These are phyloP conservation scores for Eretmocerus hayati DNA, from an alignment of 2,888 invertebrate species.

Conservation along the genomic window DNA sequence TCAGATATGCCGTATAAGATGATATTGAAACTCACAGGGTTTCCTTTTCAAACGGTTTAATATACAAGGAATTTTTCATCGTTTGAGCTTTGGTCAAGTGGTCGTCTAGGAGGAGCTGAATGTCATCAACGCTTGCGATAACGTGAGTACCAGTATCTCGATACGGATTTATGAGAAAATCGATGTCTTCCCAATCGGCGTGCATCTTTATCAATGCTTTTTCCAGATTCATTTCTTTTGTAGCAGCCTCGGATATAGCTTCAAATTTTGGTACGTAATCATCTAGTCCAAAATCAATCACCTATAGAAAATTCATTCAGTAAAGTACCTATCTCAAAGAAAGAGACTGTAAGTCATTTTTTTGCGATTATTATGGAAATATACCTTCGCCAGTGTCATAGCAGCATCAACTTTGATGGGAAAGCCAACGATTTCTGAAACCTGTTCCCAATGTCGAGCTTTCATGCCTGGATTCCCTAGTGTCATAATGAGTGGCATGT, in stretches of 20 bases:
- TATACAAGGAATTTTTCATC: constrained; percentile 95
- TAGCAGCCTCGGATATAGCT: constrained; percentile 86
- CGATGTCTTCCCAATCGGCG: constrained; percentile 79
- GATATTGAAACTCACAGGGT: constrained; percentile 56
- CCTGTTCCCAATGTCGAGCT: constrained; percentile 85
- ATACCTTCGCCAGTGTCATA: constrained; percentile 77
- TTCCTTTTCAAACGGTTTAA: constrained; percentile 85
- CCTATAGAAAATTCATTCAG: constrained; percentile 28
- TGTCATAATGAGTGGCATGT: constrained; percentile 86
- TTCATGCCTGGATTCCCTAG: constrained; percentile 94
- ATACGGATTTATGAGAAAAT: constrained; percentile 66
- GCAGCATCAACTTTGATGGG: constrained; percentile 79
- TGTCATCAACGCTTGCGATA: constrained; percentile 85
- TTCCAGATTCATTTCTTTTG: constrained; percentile 91
- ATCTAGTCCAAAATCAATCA: constrained; percentile 80
- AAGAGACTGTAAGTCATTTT: background rate
- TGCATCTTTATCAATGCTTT: constrained; percentile 84
- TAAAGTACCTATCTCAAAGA: background rate
- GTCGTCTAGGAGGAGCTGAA: constrained; percentile 87
- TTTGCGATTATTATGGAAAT: too few relatives aligned
- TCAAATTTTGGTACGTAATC: constrained; percentile 88
- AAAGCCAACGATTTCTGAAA: constrained; percentile 91
- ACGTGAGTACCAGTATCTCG: constrained; percentile 86
- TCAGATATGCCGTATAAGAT: background rate
- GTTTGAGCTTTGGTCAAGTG: constrained; percentile 95